phyloP scores from a whole-genome alignment of 2,797 vertebrate genomes.

The Carcharodon carcharias region DNA sequence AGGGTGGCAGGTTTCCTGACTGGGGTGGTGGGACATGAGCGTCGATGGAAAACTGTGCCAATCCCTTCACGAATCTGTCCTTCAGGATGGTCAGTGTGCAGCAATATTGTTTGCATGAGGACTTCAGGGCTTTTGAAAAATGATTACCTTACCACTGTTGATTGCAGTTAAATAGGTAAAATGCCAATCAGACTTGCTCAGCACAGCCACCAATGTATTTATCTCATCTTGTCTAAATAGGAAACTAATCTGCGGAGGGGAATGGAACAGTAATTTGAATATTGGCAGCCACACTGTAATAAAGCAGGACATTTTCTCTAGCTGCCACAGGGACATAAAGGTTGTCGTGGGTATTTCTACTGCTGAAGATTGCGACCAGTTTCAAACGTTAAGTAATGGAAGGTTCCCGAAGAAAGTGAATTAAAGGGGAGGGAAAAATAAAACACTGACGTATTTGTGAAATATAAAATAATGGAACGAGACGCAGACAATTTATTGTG shows the following conservation, averaged over 20 bases:
- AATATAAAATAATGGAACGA: neutral
- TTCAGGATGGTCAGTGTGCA: neutral
- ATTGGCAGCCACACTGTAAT: conserved; percentile 4
- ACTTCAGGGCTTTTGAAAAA: neutral
- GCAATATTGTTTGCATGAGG: neutral
- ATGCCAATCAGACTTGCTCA: neutral
- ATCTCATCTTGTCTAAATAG: conserved; percentile 13
- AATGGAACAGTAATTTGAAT: conserved; percentile 15
- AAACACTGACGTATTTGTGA: neutral
- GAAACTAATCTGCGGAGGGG: neutral
- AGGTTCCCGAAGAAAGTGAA: neutral
- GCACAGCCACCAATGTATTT: neutral
- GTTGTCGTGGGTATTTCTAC: neutral
- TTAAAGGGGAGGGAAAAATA: neutral
- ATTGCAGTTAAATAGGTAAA: neutral
- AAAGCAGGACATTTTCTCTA: neutral
- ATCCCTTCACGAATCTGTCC: neutral
- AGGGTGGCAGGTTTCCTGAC: neutral
- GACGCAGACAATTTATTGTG: neutral
- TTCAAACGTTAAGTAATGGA: neutral
- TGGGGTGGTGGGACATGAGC: too few relatives aligned
- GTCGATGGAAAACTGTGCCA: neutral
- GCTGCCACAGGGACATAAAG: neutral
- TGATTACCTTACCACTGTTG: neutral
- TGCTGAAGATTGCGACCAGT: neutral